phyloP scores from a whole-genome alignment of 2,797 vertebrate species.

The Loris lydekkerianus region DNA sequence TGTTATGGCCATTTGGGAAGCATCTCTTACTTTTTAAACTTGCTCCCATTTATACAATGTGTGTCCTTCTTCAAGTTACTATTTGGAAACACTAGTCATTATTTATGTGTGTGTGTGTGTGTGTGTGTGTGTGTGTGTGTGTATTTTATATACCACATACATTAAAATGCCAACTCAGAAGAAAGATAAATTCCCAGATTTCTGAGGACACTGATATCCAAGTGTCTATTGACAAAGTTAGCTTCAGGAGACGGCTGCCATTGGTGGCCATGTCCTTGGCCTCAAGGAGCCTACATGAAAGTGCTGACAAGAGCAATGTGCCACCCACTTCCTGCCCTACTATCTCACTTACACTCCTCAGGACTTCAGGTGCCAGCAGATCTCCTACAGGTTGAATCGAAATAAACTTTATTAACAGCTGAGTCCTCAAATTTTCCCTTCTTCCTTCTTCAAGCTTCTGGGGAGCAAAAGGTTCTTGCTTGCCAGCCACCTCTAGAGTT shows the following conservation, averaged over 20 bases:
- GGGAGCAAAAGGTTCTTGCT: neutral
- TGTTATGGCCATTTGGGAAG: no score
- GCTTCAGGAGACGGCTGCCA: neutral
- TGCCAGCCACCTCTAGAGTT: neutral
- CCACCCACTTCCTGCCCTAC: rapidly evolving
- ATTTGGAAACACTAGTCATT: no score
- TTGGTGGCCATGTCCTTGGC: neutral
- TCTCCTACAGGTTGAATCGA: neutral
- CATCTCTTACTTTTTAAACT: no score
- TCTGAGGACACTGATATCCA: neutral
- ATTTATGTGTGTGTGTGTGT: no score
- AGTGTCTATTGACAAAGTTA: neutral
- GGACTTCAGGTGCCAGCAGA: neutral
- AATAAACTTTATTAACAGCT: neutral
- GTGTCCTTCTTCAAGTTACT: no score
- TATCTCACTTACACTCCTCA: neutral
- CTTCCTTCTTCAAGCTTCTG: neutral
- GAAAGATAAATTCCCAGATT: neutral
- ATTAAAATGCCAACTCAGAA: neutral
- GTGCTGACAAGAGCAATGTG: no score
- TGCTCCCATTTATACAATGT: no score
- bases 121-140: no score
- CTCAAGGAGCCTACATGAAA: neutral
- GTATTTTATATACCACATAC: no score
- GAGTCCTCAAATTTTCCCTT: neutral